Base-by-base conservation (phyloP, 2,113 vertebrate species). In the Orthonyx spaldingii region DNA sequence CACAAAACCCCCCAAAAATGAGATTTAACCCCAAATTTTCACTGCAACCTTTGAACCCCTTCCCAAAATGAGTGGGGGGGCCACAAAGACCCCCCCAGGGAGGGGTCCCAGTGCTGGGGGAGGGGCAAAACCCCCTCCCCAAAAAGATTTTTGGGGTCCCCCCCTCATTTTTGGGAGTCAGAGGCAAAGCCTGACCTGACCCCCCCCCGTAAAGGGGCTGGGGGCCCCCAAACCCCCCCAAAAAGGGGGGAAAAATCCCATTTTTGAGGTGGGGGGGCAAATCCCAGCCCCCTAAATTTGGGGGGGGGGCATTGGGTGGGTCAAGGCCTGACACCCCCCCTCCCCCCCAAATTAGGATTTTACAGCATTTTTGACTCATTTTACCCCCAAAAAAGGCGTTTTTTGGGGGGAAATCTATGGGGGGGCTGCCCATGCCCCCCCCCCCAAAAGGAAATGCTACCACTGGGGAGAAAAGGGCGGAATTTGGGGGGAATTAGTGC, bases 301-400 rank as follows among this genome's bases (percentile, higher is more conserved):
- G 23, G 23, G 13, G 12, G 52, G 39, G 15, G 9, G 16, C 4
- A 10, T 7, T 16, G 42, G 7, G n/a, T 7, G 22, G 8, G 11
- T 4, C 59, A n/a, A 64, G 22, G 68, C 22, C 81, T 46, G 39
- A 22, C 6, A 5, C 18, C 26, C 33, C 19, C 30, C 33, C 16
- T 1, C n/a, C n/a, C 11, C 57, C 59, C 18, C 33, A 56, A 71
- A 53, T 32, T 20, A 1, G 20, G 4, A 8, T 83, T 83, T 44
- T 32, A 5, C 56, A 71, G 10, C 46, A 42, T 20, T 83, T 72
- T 84, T 4, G 1, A 37, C 18, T 47, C 8, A 9, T 56, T 39
- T 84, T 39, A 10, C 37, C 21, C n/a, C 28, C 10, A 7, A 18
- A 63, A 55, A 44, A 4, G 1, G 8, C 1, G 2, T 4, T 21